Evolutionary conservation across 2,888 invertebrate genomes (phyloP).

Genomic region (Argyresthia goedartella): DNA sequence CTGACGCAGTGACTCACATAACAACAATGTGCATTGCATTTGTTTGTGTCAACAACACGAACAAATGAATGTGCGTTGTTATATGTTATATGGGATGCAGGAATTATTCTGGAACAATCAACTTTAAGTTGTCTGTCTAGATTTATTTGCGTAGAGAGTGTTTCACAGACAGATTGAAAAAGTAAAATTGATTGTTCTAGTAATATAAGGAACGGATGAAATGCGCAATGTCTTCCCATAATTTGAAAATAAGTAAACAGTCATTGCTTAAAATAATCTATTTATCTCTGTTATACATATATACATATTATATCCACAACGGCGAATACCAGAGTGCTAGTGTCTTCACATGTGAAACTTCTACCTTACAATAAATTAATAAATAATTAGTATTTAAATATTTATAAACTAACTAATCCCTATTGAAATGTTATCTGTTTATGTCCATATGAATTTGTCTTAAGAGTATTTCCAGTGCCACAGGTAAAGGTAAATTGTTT

Average conservation of each 20-base stretch:
- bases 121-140: too few species aligned
- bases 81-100: slow-evolving; percentile 51
- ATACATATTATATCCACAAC: slow-evolving; percentile 55
- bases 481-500: slow-evolving; percentile 62
- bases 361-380: slow-evolving; percentile 44
- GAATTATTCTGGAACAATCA: slow-evolving; percentile 49
- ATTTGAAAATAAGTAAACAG: slow-evolving; percentile 59
- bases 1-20: slow-evolving; percentile 18
- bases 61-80: slow-evolving; percentile 13
- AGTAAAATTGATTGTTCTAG: slow-evolving; percentile 50
- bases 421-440: slow-evolving; percentile 45
- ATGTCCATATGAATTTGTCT: slow-evolving; percentile 40
- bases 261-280: slow-evolving; percentile 61
- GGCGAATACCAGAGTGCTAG: slow-evolving; percentile 67
- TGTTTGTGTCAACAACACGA: background rate
- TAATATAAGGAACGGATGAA: slow-evolving; percentile 68
- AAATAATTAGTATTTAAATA: slow-evolving; percentile 61
- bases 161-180: too few species aligned
- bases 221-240: slow-evolving; percentile 72
- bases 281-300: slow-evolving; percentile 47
- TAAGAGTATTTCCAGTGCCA: slow-evolving; percentile 50
- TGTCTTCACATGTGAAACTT: slow-evolving; percentile 71
- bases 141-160: too few species aligned
- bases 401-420: slow-evolving; percentile 61
- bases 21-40: slow-evolving; percentile 44